Conservation (phyloP, 1,140 invertebrate genomes). For the Drosophila fuyamai region DNA sequence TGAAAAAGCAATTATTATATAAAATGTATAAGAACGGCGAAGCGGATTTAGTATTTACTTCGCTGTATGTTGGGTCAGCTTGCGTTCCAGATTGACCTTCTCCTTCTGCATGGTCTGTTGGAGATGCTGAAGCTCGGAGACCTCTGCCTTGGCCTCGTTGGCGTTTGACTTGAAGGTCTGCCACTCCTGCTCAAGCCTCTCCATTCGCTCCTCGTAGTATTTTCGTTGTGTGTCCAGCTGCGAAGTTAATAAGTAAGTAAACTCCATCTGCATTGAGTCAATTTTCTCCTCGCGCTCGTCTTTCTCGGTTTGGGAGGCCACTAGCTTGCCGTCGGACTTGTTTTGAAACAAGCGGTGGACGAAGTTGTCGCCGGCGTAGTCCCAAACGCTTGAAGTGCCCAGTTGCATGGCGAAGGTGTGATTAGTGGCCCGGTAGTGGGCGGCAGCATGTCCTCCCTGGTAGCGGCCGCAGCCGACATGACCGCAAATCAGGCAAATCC, state of each 20-base stretch:
- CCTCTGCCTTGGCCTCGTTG: constrained; percentile 85
- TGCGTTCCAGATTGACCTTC: constrained; percentile 89
- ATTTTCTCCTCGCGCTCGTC: constrained; percentile 93
- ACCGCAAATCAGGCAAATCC: constrained; percentile 99
- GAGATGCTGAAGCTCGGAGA: constrained; percentile 86
- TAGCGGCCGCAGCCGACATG: constrained; percentile 97
- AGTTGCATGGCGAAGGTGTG: constrained; percentile 99
- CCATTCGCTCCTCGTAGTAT: constrained; percentile 95
- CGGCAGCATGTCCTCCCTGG: constrained; percentile 89
- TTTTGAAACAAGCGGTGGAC: constrained; percentile 98
- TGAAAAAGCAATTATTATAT: constrained; percentile 33
- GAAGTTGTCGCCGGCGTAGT: constrained; percentile 93
- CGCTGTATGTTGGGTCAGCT: constrained; percentile 86
- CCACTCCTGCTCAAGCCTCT: constrained; percentile 86
- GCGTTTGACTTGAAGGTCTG: constrained; percentile 83
- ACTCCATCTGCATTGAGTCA: constrained; percentile 97
- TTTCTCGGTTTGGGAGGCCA: constrained; percentile 88
- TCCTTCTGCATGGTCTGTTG: constrained; percentile 86
- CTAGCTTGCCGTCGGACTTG: constrained; percentile 98
- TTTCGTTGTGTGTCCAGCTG: constrained; percentile 97
- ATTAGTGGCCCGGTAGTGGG: constrained; percentile 96
- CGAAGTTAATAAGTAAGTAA: constrained; percentile 98
- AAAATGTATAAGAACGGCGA: background rate
- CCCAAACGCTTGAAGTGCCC: constrained; percentile 98
- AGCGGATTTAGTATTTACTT: constrained; percentile 85